phyloP scores from a whole-genome alignment of 2,113 vertebrate species.

The Empidonax alnorum region DNA sequence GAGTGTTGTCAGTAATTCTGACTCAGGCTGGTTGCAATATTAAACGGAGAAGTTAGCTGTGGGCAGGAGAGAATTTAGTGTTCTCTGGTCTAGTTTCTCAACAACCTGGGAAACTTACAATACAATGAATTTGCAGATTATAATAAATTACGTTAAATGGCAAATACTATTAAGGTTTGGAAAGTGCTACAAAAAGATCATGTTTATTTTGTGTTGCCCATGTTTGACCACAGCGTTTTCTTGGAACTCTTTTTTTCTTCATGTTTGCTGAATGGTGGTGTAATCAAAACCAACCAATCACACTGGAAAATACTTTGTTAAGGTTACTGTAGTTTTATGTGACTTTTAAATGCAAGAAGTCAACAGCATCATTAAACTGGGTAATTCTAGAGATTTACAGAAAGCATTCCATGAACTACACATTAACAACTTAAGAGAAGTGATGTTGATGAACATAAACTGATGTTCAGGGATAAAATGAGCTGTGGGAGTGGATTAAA shows the following conservation, averaged over 20 bases:
- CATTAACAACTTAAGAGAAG: neutral
- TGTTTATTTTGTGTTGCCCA: neutral
- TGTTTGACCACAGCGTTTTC: neutral
- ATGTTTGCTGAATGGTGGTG: neutral
- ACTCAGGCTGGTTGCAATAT: neutral
- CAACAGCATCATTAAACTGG: slow-evolving; percentile 9
- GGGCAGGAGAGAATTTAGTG: neutral
- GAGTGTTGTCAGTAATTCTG: neutral
- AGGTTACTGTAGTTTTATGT: neutral
- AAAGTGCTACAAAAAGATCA: neutral
- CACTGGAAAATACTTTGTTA: neutral
- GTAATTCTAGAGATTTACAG: neutral
- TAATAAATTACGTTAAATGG: neutral
- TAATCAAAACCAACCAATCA: neutral
- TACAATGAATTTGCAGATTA: neutral
- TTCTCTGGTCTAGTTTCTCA: neutral
- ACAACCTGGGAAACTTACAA: neutral
- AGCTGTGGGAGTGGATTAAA: neutral
- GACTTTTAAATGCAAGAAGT: neutral
- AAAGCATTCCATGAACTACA: neutral
- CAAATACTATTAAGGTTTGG: neutral
- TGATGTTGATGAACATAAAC: neutral
- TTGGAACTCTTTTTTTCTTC: neutral
- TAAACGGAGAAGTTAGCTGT: neutral
- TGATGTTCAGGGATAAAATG: neutral